phyloP scores from a whole-genome alignment of 2,113 vertebrate species.

The Clarias gariepinus region DNA sequence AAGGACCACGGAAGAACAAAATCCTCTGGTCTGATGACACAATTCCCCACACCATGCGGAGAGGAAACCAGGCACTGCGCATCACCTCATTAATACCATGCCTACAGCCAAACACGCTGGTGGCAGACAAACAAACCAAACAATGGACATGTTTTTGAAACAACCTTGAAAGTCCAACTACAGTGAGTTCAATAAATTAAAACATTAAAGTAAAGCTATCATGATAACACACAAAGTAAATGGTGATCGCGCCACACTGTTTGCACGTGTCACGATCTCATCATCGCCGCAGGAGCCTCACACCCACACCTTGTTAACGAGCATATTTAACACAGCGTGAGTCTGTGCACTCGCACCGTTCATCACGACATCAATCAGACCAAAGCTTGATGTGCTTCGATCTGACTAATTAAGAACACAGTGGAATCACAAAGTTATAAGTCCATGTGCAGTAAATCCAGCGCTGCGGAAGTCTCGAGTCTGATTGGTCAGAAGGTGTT shows the following conservation, averaged over 20 bases:
- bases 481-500: not conserved
- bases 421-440: not conserved
- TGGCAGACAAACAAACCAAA: too few relatives aligned
- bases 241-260: not conserved
- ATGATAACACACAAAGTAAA: not conserved
- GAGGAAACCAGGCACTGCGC: too few relatives aligned
- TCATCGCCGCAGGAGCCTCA: slow-evolving; percentile 1
- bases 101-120: too few relatives aligned
- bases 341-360: not conserved
- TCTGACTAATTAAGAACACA: not conserved
- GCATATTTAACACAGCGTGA: not conserved
- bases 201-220: not conserved
- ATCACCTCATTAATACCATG: too few relatives aligned
- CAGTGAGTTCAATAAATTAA: not conserved
- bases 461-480: not conserved
- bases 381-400: not conserved
- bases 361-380: slow-evolving; percentile 11
- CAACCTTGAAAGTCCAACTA: too few relatives aligned
- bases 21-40: too few relatives aligned
- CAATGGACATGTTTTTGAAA: not conserved
- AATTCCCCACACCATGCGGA: too few relatives aligned
- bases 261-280: not conserved
- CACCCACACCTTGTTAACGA: not conserved
- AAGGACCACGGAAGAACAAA: too few relatives aligned
- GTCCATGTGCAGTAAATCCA: not conserved